phyloP scores from a whole-genome alignment of 2,113 vertebrate genomes.

The Larimichthys polyactis region DNA sequence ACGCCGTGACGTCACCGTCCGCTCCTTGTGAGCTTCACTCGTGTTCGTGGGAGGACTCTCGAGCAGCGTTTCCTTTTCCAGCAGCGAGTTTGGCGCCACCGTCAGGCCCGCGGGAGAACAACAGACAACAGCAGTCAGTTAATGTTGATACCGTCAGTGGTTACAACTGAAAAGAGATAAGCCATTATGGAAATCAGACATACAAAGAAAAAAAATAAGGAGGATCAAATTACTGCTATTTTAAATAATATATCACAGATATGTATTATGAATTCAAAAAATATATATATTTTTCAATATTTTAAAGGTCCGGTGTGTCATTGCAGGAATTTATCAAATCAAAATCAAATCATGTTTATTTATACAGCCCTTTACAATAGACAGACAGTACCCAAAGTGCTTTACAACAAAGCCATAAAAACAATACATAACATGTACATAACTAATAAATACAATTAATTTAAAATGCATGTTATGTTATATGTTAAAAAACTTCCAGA shows the following conservation, averaged over 20 bases:
- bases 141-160: no score
- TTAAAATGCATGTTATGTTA: no score
- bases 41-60: neutral
- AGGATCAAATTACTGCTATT: neutral
- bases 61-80: constrained; percentile 21
- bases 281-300: no score
- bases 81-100: constrained; percentile 53
- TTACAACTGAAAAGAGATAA: neutral
- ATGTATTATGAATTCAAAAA: neutral
- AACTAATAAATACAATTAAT: no score
- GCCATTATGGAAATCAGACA: neutral
- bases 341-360: no score
- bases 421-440: no score
- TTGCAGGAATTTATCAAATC: no score
- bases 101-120: constrained; percentile 6
- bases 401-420: no score
- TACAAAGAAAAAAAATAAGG: neutral
- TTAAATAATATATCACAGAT: neutral
- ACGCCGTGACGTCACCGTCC: neutral
- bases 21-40: neutral
- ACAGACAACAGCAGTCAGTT: neutral
- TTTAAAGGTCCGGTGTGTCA: no score
- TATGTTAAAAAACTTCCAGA: no score
- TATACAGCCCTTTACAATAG: no score
- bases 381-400: no score